Percentiles rank a stretch among this genome's conserved stretches.
Evolutionary conservation across 1,140 invertebrate species (phyloP).

Genomic region (Phocides pigmalion): DNA sequence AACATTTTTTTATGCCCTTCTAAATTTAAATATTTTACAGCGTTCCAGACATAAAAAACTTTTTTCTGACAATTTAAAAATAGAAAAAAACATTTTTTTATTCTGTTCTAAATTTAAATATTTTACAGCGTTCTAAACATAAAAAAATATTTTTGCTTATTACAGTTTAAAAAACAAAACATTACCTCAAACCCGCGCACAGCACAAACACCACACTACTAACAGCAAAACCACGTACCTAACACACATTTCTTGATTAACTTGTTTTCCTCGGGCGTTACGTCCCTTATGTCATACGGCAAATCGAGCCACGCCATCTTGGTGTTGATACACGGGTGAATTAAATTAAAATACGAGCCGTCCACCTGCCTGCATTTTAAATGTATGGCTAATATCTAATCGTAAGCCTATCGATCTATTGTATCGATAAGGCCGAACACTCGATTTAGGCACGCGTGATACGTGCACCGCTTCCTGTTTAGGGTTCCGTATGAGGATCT

Average conservation of each 20-base stretch:
- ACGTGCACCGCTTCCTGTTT: no score
- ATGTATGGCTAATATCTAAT: constrained; percentile 41
- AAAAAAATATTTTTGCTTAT: no score
- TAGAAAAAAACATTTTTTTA: no score
- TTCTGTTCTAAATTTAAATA: no score
- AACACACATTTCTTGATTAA: constrained; percentile 65
- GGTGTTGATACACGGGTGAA: not conserved
- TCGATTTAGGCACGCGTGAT: constrained; percentile 1
- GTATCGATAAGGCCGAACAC: constrained; percentile 35
- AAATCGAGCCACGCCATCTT: constrained; percentile 61
- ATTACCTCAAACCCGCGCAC: constrained; percentile 13
- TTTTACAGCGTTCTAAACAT: no score
- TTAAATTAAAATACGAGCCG: no score
- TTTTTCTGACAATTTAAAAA: no score
- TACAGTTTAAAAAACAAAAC: constrained; percentile 23
- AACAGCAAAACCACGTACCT: constrained; percentile 56
- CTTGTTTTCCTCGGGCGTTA: constrained; percentile 64
- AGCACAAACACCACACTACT: constrained; percentile 39
- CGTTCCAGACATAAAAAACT: no score
- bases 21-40: no score
- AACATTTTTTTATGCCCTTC: no score
- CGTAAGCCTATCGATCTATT: constrained; percentile 40
- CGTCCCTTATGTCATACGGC: constrained; percentile 62
- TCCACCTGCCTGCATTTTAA: constrained; percentile 29
- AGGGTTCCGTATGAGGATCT: no score